Base-by-base conservation (phyloP, 2,797 vertebrate genomes). In the Sarcophilus harrisii region DNA sequence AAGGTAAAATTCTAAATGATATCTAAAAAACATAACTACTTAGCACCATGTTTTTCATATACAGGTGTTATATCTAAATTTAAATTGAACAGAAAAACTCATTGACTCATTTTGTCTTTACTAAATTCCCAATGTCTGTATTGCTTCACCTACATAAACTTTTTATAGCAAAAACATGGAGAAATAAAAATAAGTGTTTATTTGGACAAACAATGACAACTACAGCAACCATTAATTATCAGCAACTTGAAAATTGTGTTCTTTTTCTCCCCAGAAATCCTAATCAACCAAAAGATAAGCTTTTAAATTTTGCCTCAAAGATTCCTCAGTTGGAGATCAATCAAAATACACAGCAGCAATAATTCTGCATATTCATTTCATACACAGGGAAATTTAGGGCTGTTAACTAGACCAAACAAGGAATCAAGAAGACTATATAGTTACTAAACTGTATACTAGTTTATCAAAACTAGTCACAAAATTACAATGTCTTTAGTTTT, bases 161-260 rank as follows among this genome's bases (percentile, higher is more conserved):
- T 94, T 97, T 96, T 96, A 94, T 93, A 97, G 93, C 58, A 59
- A 29, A 93, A 97, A 95, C 93, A 97, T 95, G 27, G 94, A 94
- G 92, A 98, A 95, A 94, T 73, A n/a, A 38, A 73, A 73, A 21
- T 6, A 38, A 73, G 5, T 38, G 21, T 73, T 62, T 12, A n/a
- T 66, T 73, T 73, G n/a, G 16, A 73, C 66, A n/a, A n/a, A 66
- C 4, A 32, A 32, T 62, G 59, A 30, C 29, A 96, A 16, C 45
- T 93, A 95, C 58, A 96, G 94, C 96, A 93, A 94, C 97, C 93
- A 95, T 96, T 97, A 97, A 98, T 97, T 97, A 98, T 54, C 55
- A 97, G 89, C 92, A 96, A 96, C 57, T 95, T 94, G 91, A 96
- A 94, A 91, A 96, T 58, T 89, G 58, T 94, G 91, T 90, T 55